phyloP scores from a whole-genome alignment of 2,797 vertebrate genomes.

The Macroramphosus scolopax region DNA sequence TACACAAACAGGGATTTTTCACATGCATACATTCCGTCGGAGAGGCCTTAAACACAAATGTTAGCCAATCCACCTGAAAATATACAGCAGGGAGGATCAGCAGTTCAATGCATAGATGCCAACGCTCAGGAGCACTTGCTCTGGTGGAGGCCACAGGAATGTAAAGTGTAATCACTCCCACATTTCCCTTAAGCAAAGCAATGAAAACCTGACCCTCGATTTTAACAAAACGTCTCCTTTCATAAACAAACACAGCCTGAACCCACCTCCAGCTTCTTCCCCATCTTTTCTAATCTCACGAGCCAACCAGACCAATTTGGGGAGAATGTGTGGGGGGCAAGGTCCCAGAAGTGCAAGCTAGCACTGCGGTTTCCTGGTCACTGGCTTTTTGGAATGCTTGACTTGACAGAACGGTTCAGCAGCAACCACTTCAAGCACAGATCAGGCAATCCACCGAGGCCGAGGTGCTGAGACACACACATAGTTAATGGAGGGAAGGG shows the following conservation, averaged over 20 bases:
- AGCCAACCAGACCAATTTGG: conserved; percentile 35
- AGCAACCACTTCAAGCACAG: conserved; percentile 54
- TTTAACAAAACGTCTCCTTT: conserved; percentile 60
- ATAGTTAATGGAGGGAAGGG: conserved; percentile 15
- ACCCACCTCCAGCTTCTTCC: conserved; percentile 6
- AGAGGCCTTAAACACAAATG: conserved; percentile 18
- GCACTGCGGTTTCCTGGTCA: conserved; percentile 64
- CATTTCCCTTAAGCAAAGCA: conserved; percentile 42
- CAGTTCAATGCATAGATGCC: conserved; percentile 2
- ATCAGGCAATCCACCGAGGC: conserved; percentile 13
- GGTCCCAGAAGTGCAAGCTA: conserved; percentile 50
- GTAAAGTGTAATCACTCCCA: conserved; percentile 61
- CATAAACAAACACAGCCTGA: conserved; percentile 50
- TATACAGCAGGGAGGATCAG: conserved; percentile 30
- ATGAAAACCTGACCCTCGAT: conserved; percentile 51
- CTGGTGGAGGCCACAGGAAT: conserved; percentile 61
- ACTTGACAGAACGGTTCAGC: conserved; percentile 58
- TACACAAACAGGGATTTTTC: conserved; percentile 19
- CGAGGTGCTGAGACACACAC: conserved; percentile 42
- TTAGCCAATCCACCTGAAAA: conserved; percentile 31
- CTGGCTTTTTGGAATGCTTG: conserved; percentile 60
- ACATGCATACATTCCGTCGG: conserved; percentile 7
- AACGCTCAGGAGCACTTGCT: conserved; percentile 44
- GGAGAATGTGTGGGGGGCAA: conserved; percentile 47
- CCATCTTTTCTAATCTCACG: conserved; percentile 32